A percentile compares a stretch with the other conserved stretches of the same genome.
Conservation (phyloP, 2,113 vertebrate genomes). For the Microcebus ravelobensis region DNA sequence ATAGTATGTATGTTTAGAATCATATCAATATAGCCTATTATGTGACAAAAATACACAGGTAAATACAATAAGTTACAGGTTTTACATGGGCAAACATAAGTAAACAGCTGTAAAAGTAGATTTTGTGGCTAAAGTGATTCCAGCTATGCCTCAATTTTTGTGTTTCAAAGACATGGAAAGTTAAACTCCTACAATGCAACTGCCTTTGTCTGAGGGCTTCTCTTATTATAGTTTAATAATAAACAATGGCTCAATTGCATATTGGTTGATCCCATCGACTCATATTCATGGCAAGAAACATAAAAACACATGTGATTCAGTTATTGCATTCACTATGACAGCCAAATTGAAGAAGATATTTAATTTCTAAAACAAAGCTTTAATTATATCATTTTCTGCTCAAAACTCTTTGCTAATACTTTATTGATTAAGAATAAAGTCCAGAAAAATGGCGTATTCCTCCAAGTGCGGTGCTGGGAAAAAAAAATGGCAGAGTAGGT, state of each 20-base stretch:
- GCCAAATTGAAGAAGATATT: not conserved
- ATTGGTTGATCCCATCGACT: not conserved
- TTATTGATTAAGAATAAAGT: not conserved
- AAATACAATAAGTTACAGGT: not conserved
- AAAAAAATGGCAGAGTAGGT: too few relatives aligned
- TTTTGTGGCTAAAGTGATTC: not conserved
- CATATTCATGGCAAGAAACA: not conserved
- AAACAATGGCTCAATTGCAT: not conserved
- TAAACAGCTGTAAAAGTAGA: not conserved
- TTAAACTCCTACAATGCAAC: not conserved
- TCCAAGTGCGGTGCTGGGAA: too few relatives aligned
- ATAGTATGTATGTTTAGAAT: not conserved
- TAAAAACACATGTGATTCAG: not conserved
- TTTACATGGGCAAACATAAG: not conserved
- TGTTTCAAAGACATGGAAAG: not conserved
- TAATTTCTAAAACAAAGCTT: not conserved
- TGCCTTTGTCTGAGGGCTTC: not conserved
- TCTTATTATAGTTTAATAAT: conserved; percentile 6
- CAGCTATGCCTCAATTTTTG: not conserved
- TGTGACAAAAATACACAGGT: not conserved
- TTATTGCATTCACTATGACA: not conserved
- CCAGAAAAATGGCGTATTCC: not conserved
- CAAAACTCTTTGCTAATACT: not conserved
- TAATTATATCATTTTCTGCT: not conserved
- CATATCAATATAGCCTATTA: not conserved